Conservation (phyloP, 1,140 invertebrate species). For the Hylaeus anthracinus region DNA sequence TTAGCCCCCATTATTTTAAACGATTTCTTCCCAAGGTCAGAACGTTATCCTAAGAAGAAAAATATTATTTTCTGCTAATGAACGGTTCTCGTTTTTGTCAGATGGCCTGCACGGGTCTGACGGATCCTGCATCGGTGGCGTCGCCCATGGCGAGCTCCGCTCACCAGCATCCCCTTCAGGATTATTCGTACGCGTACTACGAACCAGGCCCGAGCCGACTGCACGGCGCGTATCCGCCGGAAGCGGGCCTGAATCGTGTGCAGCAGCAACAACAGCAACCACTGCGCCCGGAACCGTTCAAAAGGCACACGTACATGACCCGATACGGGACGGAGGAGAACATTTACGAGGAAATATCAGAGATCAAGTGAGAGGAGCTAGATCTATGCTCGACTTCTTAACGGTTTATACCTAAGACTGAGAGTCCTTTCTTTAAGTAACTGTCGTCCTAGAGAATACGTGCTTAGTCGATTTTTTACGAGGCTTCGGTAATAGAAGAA, state of each 20-base stretch:
- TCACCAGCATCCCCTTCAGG: slow-evolving; percentile 73
- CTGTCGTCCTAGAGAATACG: too few species aligned
- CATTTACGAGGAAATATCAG: slow-evolving; percentile 92
- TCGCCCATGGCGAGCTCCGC: slow-evolving; percentile 49
- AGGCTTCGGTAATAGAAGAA: not conserved
- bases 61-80: not conserved
- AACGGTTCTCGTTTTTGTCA: not conserved
- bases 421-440: too few species aligned
- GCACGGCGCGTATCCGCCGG: slow-evolving; percentile 78
- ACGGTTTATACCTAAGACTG: too few species aligned
- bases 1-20: too few species aligned
- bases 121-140: slow-evolving; percentile 47
- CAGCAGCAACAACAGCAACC: slow-evolving; percentile 74
- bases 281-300: slow-evolving; percentile 72
- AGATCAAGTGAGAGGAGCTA: slow-evolving; percentile 73
- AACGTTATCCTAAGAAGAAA: too few species aligned
- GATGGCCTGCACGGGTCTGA: slow-evolving; percentile 47
- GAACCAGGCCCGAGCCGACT: slow-evolving; percentile 83
- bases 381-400: not conserved
- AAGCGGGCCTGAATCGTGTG: slow-evolving; percentile 75
- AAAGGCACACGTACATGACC: slow-evolving; percentile 87
- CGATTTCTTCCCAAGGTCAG: too few species aligned
- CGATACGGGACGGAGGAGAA: slow-evolving; percentile 92
- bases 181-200: slow-evolving; percentile 91
- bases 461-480: too few species aligned